Evolutionary conservation across 23 tunicate genomes (phyloP).

Genomic region (Corella eumyota): DNA sequence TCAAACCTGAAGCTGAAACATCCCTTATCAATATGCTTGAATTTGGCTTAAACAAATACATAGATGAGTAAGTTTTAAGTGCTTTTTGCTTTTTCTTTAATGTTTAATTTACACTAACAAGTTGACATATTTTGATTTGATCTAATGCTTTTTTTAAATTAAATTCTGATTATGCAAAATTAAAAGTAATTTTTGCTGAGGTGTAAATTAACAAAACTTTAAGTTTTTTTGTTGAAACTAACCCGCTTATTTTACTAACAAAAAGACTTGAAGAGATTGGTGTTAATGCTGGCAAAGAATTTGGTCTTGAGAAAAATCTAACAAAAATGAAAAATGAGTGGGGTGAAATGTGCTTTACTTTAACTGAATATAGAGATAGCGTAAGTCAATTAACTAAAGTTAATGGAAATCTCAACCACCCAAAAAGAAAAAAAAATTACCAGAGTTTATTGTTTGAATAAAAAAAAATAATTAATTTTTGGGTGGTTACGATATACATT

Average conservation of each 20-base stretch:
- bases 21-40: slow-evolving; percentile 87
- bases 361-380: slow-evolving; percentile 78
- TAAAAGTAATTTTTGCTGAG: too few relatives aligned
- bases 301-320: slow-evolving; percentile 62
- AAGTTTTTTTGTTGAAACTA: too few relatives aligned
- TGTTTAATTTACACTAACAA: neutral
- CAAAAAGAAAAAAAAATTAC: too few relatives aligned
- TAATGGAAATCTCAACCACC: too few relatives aligned
- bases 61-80: slow-evolving; percentile 46
- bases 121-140: too few relatives aligned
- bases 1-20: slow-evolving; percentile 91
- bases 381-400: slow-evolving; percentile 56
- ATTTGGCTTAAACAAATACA: slow-evolving; percentile 65
- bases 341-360: slow-evolving; percentile 50
- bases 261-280: slow-evolving; percentile 69
- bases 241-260: too few relatives aligned
- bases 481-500: too few relatives aligned
- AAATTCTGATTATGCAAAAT: too few relatives aligned
- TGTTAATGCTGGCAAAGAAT: slow-evolving; percentile 80
- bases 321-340: slow-evolving; percentile 89
- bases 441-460: too few relatives aligned
- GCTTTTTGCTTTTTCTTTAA: neutral
- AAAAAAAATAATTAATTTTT: too few relatives aligned
- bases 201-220: too few relatives aligned
- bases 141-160: too few relatives aligned